Conservation (phyloP, 2,888 invertebrate species). For the Troglohyphantes excavatus region DNA sequence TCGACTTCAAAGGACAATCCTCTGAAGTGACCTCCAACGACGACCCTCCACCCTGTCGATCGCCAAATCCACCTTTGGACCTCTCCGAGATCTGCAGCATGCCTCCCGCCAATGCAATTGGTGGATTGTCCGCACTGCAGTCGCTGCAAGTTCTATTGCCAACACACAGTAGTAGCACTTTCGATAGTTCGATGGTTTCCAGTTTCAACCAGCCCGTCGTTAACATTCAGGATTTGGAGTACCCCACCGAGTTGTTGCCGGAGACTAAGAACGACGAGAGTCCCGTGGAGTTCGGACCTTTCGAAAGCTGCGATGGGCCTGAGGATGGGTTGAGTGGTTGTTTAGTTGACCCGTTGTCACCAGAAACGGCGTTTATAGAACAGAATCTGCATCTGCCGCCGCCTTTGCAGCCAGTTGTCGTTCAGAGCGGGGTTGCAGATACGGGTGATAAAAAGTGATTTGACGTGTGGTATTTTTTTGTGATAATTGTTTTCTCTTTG, state of each 20-base stretch:
- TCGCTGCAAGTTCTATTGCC: conserved; percentile 54
- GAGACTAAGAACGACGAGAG: conserved; percentile 33
- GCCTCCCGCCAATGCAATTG: neutral
- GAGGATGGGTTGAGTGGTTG: conserved; percentile 2
- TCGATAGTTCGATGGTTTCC: neutral
- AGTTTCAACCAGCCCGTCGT: conserved; percentile 24
- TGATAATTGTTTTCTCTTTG: conserved; percentile 1
- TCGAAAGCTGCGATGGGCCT: conserved; percentile 37
- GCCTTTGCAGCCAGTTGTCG: conserved; percentile 64
- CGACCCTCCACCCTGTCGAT: too few species aligned
- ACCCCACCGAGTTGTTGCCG: conserved; percentile 66
- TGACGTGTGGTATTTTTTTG: neutral
- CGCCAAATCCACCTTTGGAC: neutral
- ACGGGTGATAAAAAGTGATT: conserved; percentile 6
- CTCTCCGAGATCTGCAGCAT: conserved; percentile 24
- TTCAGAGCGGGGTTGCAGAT: conserved; percentile 47
- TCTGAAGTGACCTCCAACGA: neutral
- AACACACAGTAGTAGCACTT: neutral
- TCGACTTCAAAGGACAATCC: conserved; percentile 32
- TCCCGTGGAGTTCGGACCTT: conserved; percentile 52
- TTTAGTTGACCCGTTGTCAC: conserved; percentile 41
- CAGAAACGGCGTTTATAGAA: conserved; percentile 51
- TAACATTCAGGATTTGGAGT: conserved; percentile 68
- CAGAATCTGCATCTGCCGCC: conserved; percentile 69
- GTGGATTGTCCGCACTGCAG: conserved; percentile 27